A percentile compares a stretch with the other conserved stretches of the same genome.
phyloP scores from a whole-genome alignment of 2,888 invertebrate genomes.

The Norana najaformis region DNA sequence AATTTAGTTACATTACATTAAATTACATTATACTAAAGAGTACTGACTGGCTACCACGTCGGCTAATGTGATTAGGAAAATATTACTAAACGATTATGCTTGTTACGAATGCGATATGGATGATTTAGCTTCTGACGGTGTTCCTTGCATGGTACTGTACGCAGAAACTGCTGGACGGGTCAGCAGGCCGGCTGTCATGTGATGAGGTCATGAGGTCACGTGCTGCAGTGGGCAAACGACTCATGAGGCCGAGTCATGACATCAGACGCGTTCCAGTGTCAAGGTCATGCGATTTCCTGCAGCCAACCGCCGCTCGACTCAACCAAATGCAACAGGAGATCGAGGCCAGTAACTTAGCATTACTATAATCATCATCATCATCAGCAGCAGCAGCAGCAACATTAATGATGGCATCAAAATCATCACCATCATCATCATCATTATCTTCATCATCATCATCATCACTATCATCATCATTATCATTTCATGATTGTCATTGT shows the following conservation, averaged over 20 bases:
- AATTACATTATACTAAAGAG: not conserved
- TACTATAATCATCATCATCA: not conserved
- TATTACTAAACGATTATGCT: not conserved
- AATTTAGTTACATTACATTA: not conserved
- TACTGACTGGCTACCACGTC: too few species aligned
- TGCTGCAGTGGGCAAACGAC: not conserved
- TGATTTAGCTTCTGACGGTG: not conserved
- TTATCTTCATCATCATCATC: not conserved
- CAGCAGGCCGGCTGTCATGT: not conserved
- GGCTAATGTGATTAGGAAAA: not conserved
- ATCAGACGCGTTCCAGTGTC: conserved; percentile 17
- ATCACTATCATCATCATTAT: not conserved
- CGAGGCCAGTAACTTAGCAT: not conserved
- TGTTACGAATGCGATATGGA: not conserved
- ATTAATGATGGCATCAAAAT: too few species aligned
- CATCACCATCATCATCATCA: not conserved
- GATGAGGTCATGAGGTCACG: conserved; percentile 19
- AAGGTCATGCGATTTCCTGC: conserved; percentile 19
- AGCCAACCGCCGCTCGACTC: conserved; percentile 15
- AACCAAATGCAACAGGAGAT: not conserved
- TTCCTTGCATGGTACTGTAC: not conserved
- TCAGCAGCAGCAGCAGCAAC: not conserved
- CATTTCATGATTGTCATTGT: not conserved
- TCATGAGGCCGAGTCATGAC: not conserved
- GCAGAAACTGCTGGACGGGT: conserved; percentile 4